These are phyloP conservation scores for Centruroides sculpturatus DNA, from an alignment of 1,140 invertebrate genomes.

Conservation along the genomic window DNA sequence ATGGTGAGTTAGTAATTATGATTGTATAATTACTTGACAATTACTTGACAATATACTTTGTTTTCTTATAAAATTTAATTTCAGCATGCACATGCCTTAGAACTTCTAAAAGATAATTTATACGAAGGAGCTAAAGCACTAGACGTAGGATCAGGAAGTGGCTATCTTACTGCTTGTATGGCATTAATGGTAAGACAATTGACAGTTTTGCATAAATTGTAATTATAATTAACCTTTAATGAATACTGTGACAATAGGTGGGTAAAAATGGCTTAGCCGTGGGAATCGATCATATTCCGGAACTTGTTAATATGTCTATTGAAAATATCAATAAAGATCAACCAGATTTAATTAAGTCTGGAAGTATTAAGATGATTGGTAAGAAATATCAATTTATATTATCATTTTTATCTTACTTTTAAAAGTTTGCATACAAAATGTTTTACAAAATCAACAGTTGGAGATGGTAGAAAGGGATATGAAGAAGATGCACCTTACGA, in stretches of 20 bases:
- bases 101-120: slow-evolving; percentile 69
- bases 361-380: slow-evolving; percentile 54
- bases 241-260: slow-evolving; percentile 29
- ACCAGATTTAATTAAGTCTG: slow-evolving; percentile 44
- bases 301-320: slow-evolving; percentile 57
- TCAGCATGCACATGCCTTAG: slow-evolving; percentile 83
- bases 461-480: slow-evolving; percentile 71
- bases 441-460: slow-evolving; percentile 36
- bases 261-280: slow-evolving; percentile 57
- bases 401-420: neutral
- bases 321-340: slow-evolving; percentile 65
- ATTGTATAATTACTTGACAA: neutral
- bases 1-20: slow-evolving; percentile 52
- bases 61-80: neutral
- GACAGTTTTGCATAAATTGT: neutral
- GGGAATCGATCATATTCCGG: slow-evolving; percentile 85
- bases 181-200: slow-evolving; percentile 50
- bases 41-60: neutral
- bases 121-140: slow-evolving; percentile 54
- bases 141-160: slow-evolving; percentile 91
- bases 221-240: neutral
- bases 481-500: slow-evolving; percentile 59
- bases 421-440: neutral
- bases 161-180: slow-evolving; percentile 93
- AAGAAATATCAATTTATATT: slow-evolving; percentile 16